Base-by-base conservation (phyloP, 2,888 invertebrate species). In the Cordilura impudica region DNA sequence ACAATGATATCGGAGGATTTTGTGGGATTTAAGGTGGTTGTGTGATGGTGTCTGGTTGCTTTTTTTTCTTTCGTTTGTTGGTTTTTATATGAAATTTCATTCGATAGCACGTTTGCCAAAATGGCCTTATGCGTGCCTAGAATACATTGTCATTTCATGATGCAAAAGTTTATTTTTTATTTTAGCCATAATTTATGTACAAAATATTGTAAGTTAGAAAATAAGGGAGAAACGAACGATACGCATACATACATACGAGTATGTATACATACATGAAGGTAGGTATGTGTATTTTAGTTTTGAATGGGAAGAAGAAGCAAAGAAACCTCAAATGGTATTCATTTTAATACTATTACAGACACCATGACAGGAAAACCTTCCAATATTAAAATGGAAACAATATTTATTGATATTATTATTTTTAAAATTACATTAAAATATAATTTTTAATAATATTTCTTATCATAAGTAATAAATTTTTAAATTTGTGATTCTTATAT, bases 81-180 rank as follows among this genome's bases (percentile, higher is more conserved):
- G 19, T 16, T 49, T 73, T 58, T 75, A 71, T 71, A 75, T 78
- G 79, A 78, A 61, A 81, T 83, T 83, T 85, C 84, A 87, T 87
- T 86, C 84, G 83, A 84, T 85, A 85, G 86, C 88, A 89, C 88
- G 88, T 88, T 88, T 81, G 18, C 85, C 86, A 88, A 88, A 87
- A 88, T 88, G 88, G 87, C 86, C 81, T 82, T 81, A 86, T 89
- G 88, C 88, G 88, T 88, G 88, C 86, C 83, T 85, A 75, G 88
- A 88, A 88, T 88, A 88, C 86, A 86, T 88, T 73, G 60, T 60
- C 47, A 67, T 76, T 66, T 79, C 35, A 54, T 66, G 49, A 63
- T 77, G 70, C 78, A 66, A 73, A 71, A 61, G 43, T 67, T 75
- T 60, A 45, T 47, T 63, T 70, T 66, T 53, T 47, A 29, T 14